Conservation (phyloP, 2,113 vertebrate genomes). For the Hippocampus guttulatus region DNA sequence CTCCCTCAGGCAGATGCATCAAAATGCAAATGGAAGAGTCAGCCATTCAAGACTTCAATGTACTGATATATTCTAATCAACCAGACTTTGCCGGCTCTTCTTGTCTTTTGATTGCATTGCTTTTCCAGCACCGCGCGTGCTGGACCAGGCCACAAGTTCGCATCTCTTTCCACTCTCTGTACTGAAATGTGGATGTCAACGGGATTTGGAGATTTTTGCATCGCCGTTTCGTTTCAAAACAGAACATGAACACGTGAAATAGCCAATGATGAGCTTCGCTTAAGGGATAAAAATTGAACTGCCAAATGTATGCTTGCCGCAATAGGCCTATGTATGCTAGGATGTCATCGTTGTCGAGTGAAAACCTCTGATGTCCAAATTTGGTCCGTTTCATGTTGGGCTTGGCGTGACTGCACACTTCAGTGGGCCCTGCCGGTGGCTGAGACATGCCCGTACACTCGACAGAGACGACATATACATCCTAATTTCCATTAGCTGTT, state of each 20-base stretch:
- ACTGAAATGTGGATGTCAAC: background rate
- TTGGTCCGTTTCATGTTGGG: no score
- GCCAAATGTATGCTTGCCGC: no score
- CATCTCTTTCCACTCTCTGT: background rate
- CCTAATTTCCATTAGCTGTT: no score
- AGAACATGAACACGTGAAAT: background rate
- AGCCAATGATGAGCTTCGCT: background rate
- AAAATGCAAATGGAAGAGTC: slow-evolving; percentile 39
- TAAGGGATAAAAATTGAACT: no score
- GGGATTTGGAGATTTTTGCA: background rate
- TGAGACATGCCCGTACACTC: no score
- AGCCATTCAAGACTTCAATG: slow-evolving; percentile 15
- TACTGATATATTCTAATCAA: slow-evolving; percentile 15
- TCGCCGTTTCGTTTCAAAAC: background rate
- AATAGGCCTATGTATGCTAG: no score
- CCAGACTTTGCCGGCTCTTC: slow-evolving; percentile 3
- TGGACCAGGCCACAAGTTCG: background rate
- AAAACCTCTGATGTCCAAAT: no score
- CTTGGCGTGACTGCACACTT: no score
- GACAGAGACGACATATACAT: no score
- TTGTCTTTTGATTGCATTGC: slow-evolving; percentile 8
- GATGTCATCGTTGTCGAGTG: no score
- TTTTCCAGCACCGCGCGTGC: background rate
- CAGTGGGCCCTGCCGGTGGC: no score
- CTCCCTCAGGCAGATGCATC: slow-evolving; percentile 33